A percentile compares a stretch with the other conserved stretches of the same genome.
These are phyloP conservation scores for Caenorhabditis auriculariae DNA, from an alignment of 2,888 invertebrate species.

Conservation along the genomic window DNA sequence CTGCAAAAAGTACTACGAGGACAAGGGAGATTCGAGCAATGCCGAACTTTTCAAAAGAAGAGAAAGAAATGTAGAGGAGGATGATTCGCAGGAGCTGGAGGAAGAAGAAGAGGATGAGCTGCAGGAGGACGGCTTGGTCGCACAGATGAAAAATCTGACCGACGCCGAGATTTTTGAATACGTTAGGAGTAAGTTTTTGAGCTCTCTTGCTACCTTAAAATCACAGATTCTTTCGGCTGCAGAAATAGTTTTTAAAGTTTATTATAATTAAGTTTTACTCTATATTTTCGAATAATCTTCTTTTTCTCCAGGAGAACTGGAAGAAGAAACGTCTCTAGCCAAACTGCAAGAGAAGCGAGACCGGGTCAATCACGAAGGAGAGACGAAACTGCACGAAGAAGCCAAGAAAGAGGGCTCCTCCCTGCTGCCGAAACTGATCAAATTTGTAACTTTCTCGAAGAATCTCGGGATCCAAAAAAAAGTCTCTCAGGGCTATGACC, in stretches of 20 bases:
- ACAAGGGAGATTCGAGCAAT: too few relatives aligned
- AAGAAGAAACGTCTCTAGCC: slow-evolving; percentile 4
- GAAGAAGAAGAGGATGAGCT: slow-evolving; percentile 23
- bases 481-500: slow-evolving; percentile 35
- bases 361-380: slow-evolving; percentile 35
- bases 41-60: too few relatives aligned
- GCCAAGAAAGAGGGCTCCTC: slow-evolving; percentile 24
- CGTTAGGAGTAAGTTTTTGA: not conserved
- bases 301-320: slow-evolving; percentile 13
- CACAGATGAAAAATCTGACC: not conserved
- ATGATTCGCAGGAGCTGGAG: slow-evolving; percentile 5
- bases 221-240: not conserved
- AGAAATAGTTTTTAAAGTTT: slow-evolving; percentile 1
- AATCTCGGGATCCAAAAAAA: not conserved
- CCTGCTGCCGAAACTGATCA: slow-evolving; percentile 27
- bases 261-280: not conserved
- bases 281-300: not conserved
- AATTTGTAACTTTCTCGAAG: slow-evolving; percentile 10
- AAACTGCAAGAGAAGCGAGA: slow-evolving; percentile 7
- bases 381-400: slow-evolving; percentile 39
- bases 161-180: slow-evolving; percentile 6
- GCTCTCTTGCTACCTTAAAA: not conserved
- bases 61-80: too few relatives aligned
- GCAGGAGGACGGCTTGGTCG: too few relatives aligned
- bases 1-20: too few relatives aligned